phyloP scores from a whole-genome alignment of 2,888 invertebrate species.

The Mimumesa dahlbomi region DNA sequence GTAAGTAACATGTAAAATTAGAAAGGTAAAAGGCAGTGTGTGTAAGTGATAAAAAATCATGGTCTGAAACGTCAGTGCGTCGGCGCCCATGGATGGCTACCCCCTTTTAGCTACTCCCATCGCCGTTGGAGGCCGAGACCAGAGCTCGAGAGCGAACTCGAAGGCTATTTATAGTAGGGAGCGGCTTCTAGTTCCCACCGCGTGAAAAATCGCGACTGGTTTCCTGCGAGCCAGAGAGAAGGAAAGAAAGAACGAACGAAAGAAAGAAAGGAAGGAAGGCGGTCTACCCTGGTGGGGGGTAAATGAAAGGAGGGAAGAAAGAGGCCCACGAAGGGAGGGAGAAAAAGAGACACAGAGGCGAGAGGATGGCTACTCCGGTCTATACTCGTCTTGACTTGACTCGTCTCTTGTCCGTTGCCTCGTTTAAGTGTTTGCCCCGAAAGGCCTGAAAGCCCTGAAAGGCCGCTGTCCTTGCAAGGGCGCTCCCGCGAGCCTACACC shows the following conservation, averaged over 20 bases:
- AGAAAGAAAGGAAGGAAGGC: slow-evolving; percentile 24
- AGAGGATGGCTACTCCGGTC: neutral
- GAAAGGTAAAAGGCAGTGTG: slow-evolving; percentile 3
- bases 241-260: slow-evolving; percentile 38
- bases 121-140: slow-evolving; percentile 61
- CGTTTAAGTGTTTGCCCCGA: slow-evolving; percentile 36
- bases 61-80: slow-evolving; percentile 41
- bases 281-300: slow-evolving; percentile 9
- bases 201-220: slow-evolving; percentile 71
- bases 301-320: slow-evolving; percentile 26
- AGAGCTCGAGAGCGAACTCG: slow-evolving; percentile 64
- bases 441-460: slow-evolving; percentile 50
- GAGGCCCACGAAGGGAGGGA: neutral
- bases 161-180: slow-evolving; percentile 76
- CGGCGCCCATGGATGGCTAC: slow-evolving; percentile 57
- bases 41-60: slow-evolving; percentile 39
- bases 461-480: slow-evolving; percentile 65
- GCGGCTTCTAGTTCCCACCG: slow-evolving; percentile 72
- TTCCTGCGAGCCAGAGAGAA: slow-evolving; percentile 52
- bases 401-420: slow-evolving; percentile 26
- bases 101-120: slow-evolving; percentile 65
- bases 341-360: neutral
- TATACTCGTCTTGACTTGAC: slow-evolving; percentile 24
- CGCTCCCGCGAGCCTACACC: slow-evolving; percentile 45
- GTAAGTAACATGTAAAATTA: slow-evolving; percentile 24